Conservation (phyloP, 92 coral and sea anemone genomes). For the Epizoanthus fatuus region DNA sequence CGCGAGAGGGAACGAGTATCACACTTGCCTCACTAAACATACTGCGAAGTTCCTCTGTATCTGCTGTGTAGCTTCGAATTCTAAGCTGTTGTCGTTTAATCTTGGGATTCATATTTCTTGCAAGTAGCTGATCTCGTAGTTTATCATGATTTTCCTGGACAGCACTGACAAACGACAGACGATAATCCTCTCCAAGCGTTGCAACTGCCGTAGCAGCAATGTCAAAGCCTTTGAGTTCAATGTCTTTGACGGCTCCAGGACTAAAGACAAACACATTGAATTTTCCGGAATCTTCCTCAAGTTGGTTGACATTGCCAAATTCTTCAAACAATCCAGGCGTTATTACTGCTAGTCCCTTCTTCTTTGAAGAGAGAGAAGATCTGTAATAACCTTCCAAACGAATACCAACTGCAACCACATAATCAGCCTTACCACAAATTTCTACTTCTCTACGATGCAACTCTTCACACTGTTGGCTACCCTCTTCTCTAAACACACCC, state of each 20-base stretch:
- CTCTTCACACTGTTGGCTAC: background rate
- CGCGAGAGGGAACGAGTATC: no score
- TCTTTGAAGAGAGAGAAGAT: background rate
- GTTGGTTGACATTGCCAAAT: background rate
- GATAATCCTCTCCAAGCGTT: slow-evolving; percentile 2
- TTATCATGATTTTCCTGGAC: background rate
- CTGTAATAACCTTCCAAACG: background rate
- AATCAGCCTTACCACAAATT: background rate
- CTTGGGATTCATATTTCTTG: no score
- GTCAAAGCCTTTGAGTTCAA: slow-evolving; percentile 19
- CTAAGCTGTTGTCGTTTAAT: no score
- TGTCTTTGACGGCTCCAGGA: slow-evolving; percentile 4
- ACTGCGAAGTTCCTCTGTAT: no score
- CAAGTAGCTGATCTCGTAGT: no score
- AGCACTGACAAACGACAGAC: slow-evolving; percentile 15
- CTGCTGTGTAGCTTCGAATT: no score
- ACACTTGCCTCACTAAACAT: no score
- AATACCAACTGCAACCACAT: slow-evolving; percentile 17
- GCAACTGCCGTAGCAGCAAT: slow-evolving; percentile 9
- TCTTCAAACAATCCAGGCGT: slow-evolving; percentile 30
- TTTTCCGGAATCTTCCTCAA: background rate
- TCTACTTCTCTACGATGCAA: background rate
- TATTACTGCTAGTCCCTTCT: background rate
- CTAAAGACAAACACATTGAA: slow-evolving; percentile 22
- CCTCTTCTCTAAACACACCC: slow-evolving; percentile 7